These are phyloP conservation scores for Propithecus perrieri DNA, from an alignment of 2,797 vertebrate genomes.

Conservation along the genomic window DNA sequence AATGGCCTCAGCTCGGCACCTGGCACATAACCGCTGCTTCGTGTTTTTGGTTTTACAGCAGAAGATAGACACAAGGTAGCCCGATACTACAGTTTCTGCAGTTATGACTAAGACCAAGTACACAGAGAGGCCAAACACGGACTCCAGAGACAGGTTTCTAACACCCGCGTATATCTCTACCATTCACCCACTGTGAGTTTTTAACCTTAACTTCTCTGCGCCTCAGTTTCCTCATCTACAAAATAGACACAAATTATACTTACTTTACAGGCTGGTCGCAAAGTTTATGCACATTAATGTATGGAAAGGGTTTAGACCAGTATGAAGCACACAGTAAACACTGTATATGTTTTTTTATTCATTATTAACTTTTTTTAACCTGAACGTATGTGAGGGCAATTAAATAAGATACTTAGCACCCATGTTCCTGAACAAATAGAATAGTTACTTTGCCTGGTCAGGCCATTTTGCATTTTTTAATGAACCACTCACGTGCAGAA, in stretches of 20 bases:
- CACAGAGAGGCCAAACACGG: accelerated
- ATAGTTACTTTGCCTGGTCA: neutral
- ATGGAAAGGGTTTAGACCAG: neutral
- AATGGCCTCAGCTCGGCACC: neutral
- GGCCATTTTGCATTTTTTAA: neutral
- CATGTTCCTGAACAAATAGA: neutral
- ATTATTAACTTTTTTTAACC: slow-evolving; percentile 18
- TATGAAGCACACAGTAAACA: neutral
- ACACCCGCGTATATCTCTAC: accelerated
- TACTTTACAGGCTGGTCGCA: neutral
- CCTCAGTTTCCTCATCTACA: neutral
- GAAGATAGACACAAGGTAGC: accelerated
- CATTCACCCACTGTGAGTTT: accelerated
- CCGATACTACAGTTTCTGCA: no score
- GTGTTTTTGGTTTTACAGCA: neutral
- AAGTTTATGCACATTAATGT: neutral
- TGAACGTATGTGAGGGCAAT: neutral
- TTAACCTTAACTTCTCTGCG: neutral
- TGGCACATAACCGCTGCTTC: accelerated
- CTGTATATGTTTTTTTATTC: slow-evolving; percentile 35
- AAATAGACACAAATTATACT: neutral
- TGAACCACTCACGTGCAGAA: neutral
- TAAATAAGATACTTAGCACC: neutral
- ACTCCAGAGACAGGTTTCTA: neutral
- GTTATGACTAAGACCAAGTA: accelerated